Conservation (phyloP, 1,140 invertebrate species). For the Rhagoletis zephyria region DNA sequence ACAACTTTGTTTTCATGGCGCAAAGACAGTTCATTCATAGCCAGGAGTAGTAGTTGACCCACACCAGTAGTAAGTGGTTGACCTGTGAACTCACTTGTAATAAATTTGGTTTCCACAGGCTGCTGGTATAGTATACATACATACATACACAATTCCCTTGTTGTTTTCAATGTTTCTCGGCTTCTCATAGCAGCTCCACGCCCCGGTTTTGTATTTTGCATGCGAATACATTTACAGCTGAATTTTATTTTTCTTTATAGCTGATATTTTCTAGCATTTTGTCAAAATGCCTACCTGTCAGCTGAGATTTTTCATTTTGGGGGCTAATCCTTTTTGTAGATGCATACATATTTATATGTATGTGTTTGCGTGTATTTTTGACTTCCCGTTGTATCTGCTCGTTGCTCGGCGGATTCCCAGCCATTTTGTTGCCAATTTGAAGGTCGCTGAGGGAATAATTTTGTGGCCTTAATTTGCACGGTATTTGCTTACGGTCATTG, state of each 20-base stretch:
- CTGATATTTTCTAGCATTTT: background rate
- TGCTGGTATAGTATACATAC: background rate
- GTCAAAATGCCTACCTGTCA: background rate
- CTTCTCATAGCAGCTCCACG: too few species aligned
- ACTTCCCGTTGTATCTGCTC: too few species aligned
- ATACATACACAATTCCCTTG: background rate
- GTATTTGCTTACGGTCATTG: background rate
- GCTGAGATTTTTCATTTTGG: background rate
- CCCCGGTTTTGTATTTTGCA: background rate
- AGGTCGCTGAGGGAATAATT: slow-evolving; percentile 24
- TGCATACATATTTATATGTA: background rate
- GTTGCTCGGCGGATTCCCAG: background rate
- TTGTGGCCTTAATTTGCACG: slow-evolving; percentile 23
- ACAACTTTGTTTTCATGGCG: background rate
- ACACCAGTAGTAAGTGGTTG: slow-evolving; percentile 4
- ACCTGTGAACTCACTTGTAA: background rate
- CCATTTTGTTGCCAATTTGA: background rate
- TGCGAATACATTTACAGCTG: background rate
- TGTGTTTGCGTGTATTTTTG: background rate
- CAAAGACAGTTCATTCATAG: slow-evolving; percentile 7
- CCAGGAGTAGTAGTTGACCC: background rate
- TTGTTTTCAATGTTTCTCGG: background rate
- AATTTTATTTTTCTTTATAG: background rate
- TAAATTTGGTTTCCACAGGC: background rate
- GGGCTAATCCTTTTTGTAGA: background rate